Evolutionary conservation across 2,888 invertebrate species (phyloP).

Genomic region (Abscondita cerata): DNA sequence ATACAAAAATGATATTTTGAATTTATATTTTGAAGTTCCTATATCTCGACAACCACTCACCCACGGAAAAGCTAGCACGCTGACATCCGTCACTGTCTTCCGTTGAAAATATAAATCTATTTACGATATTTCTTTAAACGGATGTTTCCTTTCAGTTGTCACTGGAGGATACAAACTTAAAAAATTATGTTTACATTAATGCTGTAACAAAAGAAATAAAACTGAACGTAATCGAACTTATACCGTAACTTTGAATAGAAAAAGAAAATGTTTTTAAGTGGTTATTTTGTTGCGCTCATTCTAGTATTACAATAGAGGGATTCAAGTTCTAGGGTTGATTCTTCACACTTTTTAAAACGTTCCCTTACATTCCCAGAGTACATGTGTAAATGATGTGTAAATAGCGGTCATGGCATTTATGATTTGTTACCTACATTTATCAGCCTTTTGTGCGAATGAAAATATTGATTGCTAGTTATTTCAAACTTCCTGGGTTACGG

Average conservation of each 20-base stretch:
- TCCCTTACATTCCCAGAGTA: slow-evolving; percentile 37
- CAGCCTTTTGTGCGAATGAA: slow-evolving; percentile 41
- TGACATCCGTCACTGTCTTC: slow-evolving; percentile 4
- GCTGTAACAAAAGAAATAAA: not conserved
- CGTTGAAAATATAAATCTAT: slow-evolving; percentile 5
- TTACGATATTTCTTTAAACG: not conserved
- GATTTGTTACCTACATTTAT: slow-evolving; percentile 46
- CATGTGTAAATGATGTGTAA: slow-evolving; percentile 49
- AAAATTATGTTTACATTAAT: not conserved
- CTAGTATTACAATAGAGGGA: slow-evolving; percentile 39
- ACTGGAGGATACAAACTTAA: slow-evolving; percentile 1
- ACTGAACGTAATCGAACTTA: slow-evolving; percentile 21
- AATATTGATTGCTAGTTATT: slow-evolving; percentile 43
- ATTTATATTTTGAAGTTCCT: no score
- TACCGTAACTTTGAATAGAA: slow-evolving; percentile 21
- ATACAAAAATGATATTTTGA: no score
- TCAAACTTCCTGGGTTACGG: slow-evolving; percentile 32
- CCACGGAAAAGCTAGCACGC: no score
- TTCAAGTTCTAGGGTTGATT: slow-evolving; percentile 48
- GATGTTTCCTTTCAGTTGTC: not conserved
- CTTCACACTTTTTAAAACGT: slow-evolving; percentile 47
- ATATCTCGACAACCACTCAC: no score
- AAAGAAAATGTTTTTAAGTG: slow-evolving; percentile 43
- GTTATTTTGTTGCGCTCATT: slow-evolving; percentile 46
- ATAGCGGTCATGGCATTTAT: slow-evolving; percentile 43